phyloP scores from a whole-genome alignment of 1,140 invertebrate genomes.

The Brachionus rubens region DNA sequence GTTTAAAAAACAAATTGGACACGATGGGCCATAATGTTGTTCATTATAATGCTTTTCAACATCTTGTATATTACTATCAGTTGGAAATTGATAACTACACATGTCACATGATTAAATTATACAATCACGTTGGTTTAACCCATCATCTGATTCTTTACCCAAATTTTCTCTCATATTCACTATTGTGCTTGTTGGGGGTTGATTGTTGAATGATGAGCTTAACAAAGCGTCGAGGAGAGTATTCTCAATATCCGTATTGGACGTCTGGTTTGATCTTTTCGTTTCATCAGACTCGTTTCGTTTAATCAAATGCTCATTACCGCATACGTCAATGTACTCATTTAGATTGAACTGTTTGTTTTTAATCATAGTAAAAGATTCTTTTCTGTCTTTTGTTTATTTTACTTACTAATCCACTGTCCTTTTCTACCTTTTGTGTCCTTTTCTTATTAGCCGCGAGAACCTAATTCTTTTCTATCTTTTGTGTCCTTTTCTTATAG shows the following conservation, averaged over 20 bases:
- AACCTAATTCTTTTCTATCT: too few relatives aligned
- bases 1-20: constrained; percentile 24
- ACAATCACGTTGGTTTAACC: background rate
- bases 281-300: background rate
- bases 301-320: background rate
- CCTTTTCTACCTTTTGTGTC: too few relatives aligned
- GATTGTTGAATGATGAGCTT: constrained; percentile 9
- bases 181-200: background rate
- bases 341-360: constrained; percentile 40
- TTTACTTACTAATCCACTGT: too few relatives aligned
- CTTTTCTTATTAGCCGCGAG: too few relatives aligned
- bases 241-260: background rate
- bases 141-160: constrained; percentile 15
- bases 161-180: constrained; percentile 19
- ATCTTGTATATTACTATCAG: background rate
- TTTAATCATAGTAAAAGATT: background rate
- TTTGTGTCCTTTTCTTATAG: too few relatives aligned
- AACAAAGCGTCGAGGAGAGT: constrained; percentile 26
- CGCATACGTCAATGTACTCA: background rate
- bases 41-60: constrained; percentile 3
- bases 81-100: constrained; percentile 24
- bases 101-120: constrained; percentile 1
- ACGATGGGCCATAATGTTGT: constrained; percentile 25
- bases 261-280: background rate
- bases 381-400: too few relatives aligned